Conservation (phyloP, 2,888 invertebrate species). For the Synanthedon tipuliformis region DNA sequence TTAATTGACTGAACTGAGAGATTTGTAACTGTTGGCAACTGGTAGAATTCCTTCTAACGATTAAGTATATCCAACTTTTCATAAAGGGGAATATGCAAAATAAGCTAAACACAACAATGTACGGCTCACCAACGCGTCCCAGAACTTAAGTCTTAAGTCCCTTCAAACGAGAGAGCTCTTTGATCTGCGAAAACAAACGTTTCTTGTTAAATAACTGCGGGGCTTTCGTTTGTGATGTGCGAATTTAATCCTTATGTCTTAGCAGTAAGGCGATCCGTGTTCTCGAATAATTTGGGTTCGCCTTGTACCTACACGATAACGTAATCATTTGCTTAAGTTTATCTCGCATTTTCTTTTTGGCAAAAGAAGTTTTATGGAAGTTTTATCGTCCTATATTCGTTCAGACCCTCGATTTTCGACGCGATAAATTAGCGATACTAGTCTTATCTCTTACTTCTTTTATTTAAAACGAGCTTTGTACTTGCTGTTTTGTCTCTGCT, state of each 20-base stretch:
- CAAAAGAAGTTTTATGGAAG: no score
- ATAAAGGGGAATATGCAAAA: neutral
- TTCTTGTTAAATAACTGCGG: neutral
- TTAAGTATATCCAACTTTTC: conserved; percentile 5
- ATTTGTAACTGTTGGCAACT: neutral
- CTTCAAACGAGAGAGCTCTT: neutral
- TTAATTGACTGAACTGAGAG: neutral
- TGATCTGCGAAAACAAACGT: neutral
- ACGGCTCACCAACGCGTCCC: neutral
- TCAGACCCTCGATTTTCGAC: no score
- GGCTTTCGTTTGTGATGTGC: neutral
- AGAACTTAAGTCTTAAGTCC: neutral
- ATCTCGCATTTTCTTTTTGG: neutral
- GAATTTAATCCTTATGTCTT: conserved; percentile 4
- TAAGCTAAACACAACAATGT: neutral
- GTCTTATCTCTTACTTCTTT: no score
- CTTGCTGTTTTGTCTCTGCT: no score
- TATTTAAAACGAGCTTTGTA: no score
- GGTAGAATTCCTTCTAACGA: conserved; percentile 4
- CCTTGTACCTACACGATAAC: neutral
- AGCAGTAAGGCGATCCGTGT: neutral
- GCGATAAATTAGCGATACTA: no score
- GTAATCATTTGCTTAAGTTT: neutral
- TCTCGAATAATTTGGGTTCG: neutral
- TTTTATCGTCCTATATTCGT: no score